These are phyloP conservation scores for Forbesichthys agassizii DNA, from an alignment of 2,113 vertebrate genomes.

Conservation along the genomic window DNA sequence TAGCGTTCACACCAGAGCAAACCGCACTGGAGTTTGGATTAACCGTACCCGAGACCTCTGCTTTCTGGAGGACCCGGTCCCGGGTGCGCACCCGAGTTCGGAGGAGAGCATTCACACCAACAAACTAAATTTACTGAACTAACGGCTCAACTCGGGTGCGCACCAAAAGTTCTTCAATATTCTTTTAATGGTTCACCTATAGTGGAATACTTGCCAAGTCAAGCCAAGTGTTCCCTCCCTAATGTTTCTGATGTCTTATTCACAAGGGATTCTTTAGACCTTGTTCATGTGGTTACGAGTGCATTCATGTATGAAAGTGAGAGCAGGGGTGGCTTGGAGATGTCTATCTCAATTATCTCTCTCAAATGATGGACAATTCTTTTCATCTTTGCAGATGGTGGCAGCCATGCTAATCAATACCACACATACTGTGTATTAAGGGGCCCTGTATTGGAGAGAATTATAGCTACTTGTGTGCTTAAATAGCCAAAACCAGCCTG, in stretches of 20 bases:
- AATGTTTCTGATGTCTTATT: not conserved
- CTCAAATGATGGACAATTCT: conserved; percentile 10
- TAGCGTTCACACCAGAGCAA: no score
- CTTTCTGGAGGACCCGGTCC: no score
- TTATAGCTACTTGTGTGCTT: conserved; percentile 12
- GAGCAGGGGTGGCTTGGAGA: not conserved
- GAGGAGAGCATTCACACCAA: no score
- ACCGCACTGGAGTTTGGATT: no score
- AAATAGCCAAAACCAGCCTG: conserved; percentile 4
- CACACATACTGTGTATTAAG: conserved; percentile 12
- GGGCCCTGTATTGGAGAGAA: conserved; percentile 5
- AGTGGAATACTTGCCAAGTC: no score
- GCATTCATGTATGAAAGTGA: conserved; percentile 9
- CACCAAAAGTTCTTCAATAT: no score
- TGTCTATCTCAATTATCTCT: conserved; percentile 12
- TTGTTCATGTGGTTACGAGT: conserved; percentile 1
- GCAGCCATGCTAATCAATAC: conserved; percentile 29
- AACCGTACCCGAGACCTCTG: no score
- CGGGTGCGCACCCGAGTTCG: no score
- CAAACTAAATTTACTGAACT: no score
- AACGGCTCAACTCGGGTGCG: no score
- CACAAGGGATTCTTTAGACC: not conserved
- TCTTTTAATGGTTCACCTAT: no score
- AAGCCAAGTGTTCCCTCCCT: not conserved
- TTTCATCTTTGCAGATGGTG: conserved; percentile 37